These are phyloP conservation scores for Temnothorax longispinosus DNA, from an alignment of 1,140 invertebrate genomes.

Conservation along the genomic window DNA sequence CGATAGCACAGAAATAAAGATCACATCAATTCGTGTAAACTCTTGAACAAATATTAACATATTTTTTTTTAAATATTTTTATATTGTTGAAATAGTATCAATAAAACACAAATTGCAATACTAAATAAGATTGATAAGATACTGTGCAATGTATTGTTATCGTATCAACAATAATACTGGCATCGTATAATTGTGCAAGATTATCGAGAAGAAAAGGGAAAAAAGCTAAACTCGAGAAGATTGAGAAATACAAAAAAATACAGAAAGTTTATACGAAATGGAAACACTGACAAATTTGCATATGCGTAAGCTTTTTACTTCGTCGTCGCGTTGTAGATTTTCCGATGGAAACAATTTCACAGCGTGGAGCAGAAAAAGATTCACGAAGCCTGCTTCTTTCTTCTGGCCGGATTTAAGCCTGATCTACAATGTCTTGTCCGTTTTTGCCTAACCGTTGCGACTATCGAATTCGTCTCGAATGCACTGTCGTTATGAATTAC, in stretches of 20 bases:
- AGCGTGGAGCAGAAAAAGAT: background rate
- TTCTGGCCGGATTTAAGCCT: conserved; percentile 6
- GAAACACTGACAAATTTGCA: conserved; percentile 30
- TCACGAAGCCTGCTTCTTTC: background rate
- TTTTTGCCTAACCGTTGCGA: too few relatives aligned
- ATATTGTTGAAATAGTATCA: background rate
- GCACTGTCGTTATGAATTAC: too few relatives aligned
- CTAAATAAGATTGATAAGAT: background rate
- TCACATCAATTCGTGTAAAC: background rate
- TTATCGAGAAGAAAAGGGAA: conserved; percentile 48
- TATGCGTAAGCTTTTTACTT: conserved; percentile 21
- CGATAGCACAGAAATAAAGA: background rate
- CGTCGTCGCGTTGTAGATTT: background rate
- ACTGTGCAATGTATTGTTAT: background rate
- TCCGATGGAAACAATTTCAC: conserved; percentile 14
- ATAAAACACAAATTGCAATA: background rate
- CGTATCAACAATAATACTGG: background rate
- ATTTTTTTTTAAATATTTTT: background rate
- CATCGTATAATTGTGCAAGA: conserved; percentile 31
- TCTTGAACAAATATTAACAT: background rate
- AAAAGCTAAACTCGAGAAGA: background rate
- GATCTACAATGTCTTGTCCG: too few relatives aligned
- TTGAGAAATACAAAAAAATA: background rate
- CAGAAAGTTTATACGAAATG: background rate
- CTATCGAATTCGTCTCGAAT: too few relatives aligned